These are phyloP conservation scores for Okapia johnstoni DNA, from an alignment of 2,113 vertebrate species.

Conservation along the genomic window DNA sequence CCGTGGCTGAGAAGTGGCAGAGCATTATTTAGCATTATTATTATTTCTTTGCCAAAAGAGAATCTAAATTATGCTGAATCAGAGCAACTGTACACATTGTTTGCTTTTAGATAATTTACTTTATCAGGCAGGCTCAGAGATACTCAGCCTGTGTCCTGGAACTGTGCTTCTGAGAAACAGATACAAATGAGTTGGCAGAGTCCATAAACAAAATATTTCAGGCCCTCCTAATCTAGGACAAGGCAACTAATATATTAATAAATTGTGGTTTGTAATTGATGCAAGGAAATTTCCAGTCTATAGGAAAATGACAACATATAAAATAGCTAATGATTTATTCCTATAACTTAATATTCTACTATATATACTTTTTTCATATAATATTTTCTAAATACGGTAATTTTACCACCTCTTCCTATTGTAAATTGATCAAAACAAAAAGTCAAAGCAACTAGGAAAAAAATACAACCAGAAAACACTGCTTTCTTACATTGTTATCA, in stretches of 20 bases:
- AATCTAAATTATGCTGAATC: slow-evolving; percentile 17
- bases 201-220: background rate
- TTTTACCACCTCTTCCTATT: background rate
- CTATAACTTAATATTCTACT: background rate
- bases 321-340: background rate
- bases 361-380: background rate
- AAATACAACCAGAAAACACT: background rate
- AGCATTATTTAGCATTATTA: background rate
- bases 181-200: background rate
- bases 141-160: background rate
- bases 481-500: background rate
- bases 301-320: background rate
- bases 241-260: background rate
- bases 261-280: background rate
- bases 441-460: background rate
- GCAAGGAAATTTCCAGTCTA: background rate
- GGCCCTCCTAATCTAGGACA: background rate
- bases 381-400: background rate
- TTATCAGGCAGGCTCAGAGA: background rate
- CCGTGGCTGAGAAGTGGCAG: background rate
- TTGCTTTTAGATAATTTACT: background rate
- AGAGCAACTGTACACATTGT: background rate
- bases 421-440: background rate
- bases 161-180: slow-evolving; percentile 30
- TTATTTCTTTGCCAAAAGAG: slow-evolving; percentile 39